Evolutionary conservation across 2,797 vertebrate species (phyloP).

Genomic region (Podarcis siculus): DNA sequence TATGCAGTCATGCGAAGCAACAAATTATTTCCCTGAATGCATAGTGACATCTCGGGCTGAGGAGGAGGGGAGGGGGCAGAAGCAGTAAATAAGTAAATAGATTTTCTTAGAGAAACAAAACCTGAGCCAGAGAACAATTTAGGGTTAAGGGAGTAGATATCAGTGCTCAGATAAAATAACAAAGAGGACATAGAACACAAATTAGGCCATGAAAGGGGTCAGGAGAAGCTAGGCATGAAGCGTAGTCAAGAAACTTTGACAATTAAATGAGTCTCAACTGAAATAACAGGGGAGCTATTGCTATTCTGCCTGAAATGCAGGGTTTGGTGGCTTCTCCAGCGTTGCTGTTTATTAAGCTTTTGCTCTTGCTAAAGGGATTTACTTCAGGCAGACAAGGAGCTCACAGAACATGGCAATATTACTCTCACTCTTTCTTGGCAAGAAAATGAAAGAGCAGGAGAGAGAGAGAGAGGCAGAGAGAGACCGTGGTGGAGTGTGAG

Average conservation of each 20-base stretch:
- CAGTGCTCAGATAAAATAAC: background rate
- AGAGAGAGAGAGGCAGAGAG: background rate
- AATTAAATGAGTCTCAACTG: background rate
- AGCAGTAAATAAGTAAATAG: background rate
- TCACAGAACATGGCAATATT: conserved; percentile 37
- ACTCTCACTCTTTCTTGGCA: conserved; percentile 31
- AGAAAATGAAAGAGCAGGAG: conserved; percentile 31
- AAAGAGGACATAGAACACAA: background rate
- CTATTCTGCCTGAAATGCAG: conserved; percentile 33
- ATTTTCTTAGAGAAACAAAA: background rate
- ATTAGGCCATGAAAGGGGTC: fast-evolving
- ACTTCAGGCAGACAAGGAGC: conserved; percentile 22
- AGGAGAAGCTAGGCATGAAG: background rate
- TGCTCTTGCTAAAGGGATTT: conserved; percentile 57
- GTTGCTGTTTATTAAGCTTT: conserved; percentile 46
- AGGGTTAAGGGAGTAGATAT: conserved; percentile 19
- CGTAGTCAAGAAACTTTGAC: background rate
- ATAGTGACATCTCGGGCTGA: background rate
- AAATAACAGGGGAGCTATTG: conserved; percentile 5
- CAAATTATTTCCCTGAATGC: conserved; percentile 26
- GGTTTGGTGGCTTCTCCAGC: conserved; percentile 36
- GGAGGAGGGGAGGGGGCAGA: background rate
- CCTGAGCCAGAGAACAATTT: background rate
- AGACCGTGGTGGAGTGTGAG: no score
- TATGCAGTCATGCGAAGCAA: conserved; percentile 33